These are phyloP conservation scores for Sebastes diploproa DNA, from an alignment of 2,797 vertebrate species.

Conservation along the genomic window DNA sequence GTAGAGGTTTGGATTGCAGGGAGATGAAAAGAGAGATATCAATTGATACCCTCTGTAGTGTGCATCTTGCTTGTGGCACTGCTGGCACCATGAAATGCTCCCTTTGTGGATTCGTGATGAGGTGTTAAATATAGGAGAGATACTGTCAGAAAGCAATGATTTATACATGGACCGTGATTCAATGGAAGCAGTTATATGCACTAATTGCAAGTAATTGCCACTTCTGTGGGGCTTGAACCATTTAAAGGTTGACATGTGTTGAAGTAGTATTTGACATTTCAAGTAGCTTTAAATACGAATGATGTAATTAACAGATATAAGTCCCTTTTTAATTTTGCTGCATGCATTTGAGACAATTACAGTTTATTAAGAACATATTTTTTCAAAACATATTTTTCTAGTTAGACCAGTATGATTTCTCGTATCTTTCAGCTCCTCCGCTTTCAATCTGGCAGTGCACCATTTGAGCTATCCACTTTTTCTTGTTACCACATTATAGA, in stretches of 20 bases:
- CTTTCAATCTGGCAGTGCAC: constrained; percentile 29
- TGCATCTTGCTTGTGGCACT: constrained; percentile 44
- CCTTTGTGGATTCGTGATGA: constrained; percentile 58
- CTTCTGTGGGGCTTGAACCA: constrained; percentile 33
- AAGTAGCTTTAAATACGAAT: constrained; percentile 25
- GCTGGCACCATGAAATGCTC: constrained; percentile 14
- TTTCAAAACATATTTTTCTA: constrained; percentile 20
- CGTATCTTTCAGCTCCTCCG: constrained; percentile 7
- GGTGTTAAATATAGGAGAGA: constrained; percentile 43
- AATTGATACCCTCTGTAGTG: constrained; percentile 32
- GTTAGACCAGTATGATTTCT: neutral
- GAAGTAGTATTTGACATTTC: constrained; percentile 42
- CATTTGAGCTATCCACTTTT: constrained; percentile 48
- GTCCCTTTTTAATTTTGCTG: constrained; percentile 10
- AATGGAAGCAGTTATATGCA: constrained; percentile 18
- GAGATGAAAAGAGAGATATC: constrained; percentile 51
- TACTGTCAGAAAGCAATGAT: constrained; percentile 25
- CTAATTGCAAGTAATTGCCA: constrained; percentile 36
- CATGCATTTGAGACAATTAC: constrained; percentile 5
- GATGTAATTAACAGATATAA: constrained; percentile 14
- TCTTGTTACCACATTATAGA: constrained; percentile 74
- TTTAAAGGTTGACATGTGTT: constrained; percentile 29
- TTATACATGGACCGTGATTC: constrained; percentile 23
- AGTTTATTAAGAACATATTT: neutral
- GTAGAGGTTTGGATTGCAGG: constrained; percentile 21